phyloP scores from a whole-genome alignment of 2,888 invertebrate genomes.

The Fabriciana adippe region DNA sequence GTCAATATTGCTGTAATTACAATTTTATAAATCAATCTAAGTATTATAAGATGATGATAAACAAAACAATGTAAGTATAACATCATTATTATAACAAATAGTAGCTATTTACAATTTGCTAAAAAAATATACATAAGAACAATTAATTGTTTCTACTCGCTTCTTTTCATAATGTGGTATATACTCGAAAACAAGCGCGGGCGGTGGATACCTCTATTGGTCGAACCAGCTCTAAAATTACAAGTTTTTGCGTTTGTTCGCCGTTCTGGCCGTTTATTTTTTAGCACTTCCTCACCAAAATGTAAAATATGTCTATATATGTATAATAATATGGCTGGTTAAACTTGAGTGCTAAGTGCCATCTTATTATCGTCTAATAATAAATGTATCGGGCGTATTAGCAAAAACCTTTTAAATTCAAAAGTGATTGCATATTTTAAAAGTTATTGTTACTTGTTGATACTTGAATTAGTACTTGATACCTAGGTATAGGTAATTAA shows the following conservation, averaged over 20 bases:
- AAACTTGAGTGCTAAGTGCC: slow-evolving; percentile 16
- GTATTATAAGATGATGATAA: no score
- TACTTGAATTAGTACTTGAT: no score
- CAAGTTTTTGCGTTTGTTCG: slow-evolving; percentile 62
- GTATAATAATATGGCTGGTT: slow-evolving; percentile 24
- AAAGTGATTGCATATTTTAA: neutral
- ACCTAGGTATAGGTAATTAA: neutral
- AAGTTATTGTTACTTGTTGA: neutral
- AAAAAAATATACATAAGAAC: neutral
- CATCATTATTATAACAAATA: no score
- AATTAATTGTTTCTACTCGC: slow-evolving; percentile 6
- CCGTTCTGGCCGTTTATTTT: slow-evolving; percentile 58
- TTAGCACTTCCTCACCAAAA: slow-evolving; percentile 59
- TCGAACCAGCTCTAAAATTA: slow-evolving; percentile 73
- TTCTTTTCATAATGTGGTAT: slow-evolving; percentile 1
- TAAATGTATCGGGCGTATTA: slow-evolving; percentile 8
- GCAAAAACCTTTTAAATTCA: neutral
- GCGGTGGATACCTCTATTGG: slow-evolving; percentile 60
- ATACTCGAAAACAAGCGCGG: slow-evolving; percentile 43
- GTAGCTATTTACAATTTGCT: no score
- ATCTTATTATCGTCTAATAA: slow-evolving; percentile 20
- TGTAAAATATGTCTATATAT: slow-evolving; percentile 41
- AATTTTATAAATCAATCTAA: no score
- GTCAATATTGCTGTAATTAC: no score
- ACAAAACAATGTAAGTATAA: no score